Evolutionary conservation across 2,797 vertebrate species (phyloP).

Genomic region (Moxostoma hubbsi): DNA sequence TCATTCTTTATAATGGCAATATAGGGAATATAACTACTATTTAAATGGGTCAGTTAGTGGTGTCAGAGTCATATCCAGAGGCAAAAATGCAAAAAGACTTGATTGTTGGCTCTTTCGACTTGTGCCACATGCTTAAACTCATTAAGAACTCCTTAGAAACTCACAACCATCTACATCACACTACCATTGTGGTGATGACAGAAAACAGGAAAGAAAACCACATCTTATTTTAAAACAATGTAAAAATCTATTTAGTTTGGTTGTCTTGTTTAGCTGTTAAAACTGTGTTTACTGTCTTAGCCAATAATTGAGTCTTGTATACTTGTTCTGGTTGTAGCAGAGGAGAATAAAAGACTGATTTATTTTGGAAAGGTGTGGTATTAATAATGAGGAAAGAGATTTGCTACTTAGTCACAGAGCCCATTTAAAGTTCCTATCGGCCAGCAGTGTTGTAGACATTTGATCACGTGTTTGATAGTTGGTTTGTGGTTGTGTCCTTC

Average conservation of each 20-base stretch:
- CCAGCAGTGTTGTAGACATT: background rate
- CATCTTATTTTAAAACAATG: too few relatives aligned
- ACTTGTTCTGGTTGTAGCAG: background rate
- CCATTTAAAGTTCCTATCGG: background rate
- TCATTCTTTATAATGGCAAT: background rate
- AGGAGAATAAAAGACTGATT: background rate
- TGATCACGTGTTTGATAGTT: constrained; percentile 6
- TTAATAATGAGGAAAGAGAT: background rate
- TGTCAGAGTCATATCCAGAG: too few relatives aligned
- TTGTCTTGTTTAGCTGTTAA: too few relatives aligned
- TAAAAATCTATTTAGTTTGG: too few relatives aligned
- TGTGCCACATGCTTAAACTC: background rate
- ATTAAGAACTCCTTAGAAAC: background rate
- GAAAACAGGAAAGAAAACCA: too few relatives aligned
- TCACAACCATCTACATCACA: background rate
- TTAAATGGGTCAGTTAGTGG: too few relatives aligned
- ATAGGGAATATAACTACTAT: too few relatives aligned
- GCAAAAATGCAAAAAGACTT: too few relatives aligned
- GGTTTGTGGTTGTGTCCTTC: constrained; percentile 12
- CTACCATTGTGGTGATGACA: too few relatives aligned
- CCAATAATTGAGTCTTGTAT: background rate
- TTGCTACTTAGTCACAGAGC: too few relatives aligned
- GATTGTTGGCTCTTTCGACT: too few relatives aligned
- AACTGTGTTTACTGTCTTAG: too few relatives aligned
- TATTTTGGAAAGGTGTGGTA: background rate